Conservation (phyloP, 2,113 vertebrate genomes). For the Bostrychus sinensis region DNA sequence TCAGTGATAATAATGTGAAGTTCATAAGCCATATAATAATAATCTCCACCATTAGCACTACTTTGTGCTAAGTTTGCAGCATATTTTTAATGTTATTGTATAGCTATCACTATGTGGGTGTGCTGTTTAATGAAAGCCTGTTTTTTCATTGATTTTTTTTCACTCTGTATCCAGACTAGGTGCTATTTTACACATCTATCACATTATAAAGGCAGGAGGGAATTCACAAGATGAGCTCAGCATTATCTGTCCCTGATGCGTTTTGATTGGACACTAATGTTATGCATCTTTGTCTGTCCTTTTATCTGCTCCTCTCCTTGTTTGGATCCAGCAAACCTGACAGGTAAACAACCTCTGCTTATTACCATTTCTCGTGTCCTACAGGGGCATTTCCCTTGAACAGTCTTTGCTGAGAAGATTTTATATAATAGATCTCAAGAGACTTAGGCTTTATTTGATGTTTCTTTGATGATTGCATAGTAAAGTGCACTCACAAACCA, state of each 20-base stretch:
- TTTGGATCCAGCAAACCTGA: slow-evolving; percentile 93
- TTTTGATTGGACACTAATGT: slow-evolving; percentile 60
- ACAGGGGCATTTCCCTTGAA: slow-evolving; percentile 32
- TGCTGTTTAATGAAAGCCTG: not conserved
- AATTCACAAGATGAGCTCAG: slow-evolving; percentile 27
- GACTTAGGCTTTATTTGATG: slow-evolving; percentile 33
- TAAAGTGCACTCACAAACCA: slow-evolving; percentile 10
- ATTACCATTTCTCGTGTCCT: slow-evolving; percentile 48
- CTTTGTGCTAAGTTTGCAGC: slow-evolving; percentile 10
- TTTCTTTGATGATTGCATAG: slow-evolving; percentile 30
- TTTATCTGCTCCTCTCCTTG: slow-evolving; percentile 72
- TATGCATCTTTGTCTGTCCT: slow-evolving; percentile 64
- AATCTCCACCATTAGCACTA: slow-evolving; percentile 28
- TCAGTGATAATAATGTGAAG: slow-evolving; percentile 37
- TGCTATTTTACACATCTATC: slow-evolving; percentile 17
- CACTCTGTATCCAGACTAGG: slow-evolving; percentile 15
- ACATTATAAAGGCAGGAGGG: slow-evolving; percentile 7
- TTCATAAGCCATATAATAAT: slow-evolving; percentile 16
- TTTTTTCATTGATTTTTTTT: slow-evolving; percentile 10
- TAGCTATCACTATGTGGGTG: not conserved
- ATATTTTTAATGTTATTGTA: slow-evolving; percentile 17
- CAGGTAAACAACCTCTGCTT: slow-evolving; percentile 86
- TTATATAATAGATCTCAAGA: slow-evolving; percentile 37
- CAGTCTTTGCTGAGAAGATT: slow-evolving; percentile 25
- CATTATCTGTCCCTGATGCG: slow-evolving; percentile 36